phyloP scores from a whole-genome alignment of 2,888 invertebrate species.

The Clepsis dumicolana region DNA sequence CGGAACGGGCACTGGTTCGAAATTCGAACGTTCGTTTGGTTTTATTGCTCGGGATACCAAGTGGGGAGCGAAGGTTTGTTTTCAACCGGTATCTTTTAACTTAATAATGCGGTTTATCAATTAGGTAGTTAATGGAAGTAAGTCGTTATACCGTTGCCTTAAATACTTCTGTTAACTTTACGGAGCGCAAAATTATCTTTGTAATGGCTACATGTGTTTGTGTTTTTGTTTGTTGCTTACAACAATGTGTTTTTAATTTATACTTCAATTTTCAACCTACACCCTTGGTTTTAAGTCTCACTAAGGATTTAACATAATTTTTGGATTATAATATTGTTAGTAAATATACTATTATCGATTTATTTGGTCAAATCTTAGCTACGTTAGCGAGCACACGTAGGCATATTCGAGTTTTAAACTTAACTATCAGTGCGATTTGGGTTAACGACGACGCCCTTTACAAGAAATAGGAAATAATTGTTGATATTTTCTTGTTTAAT shows the following conservation, averaged over 20 bases:
- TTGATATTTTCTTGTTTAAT: conserved; percentile 54
- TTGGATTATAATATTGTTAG: background rate
- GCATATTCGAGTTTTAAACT: conserved; percentile 46
- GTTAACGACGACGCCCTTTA: conserved; percentile 59
- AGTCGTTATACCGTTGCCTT: background rate
- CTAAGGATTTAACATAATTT: background rate
- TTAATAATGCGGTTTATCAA: conserved; percentile 22
- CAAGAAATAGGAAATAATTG: conserved; percentile 48
- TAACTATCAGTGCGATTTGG: conserved; percentile 57
- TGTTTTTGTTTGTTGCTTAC: conserved; percentile 42
- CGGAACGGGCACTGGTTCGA: conserved; percentile 59
- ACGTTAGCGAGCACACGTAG: conserved; percentile 66
- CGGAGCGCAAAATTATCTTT: conserved; percentile 19
- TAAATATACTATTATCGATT: conserved; percentile 6
- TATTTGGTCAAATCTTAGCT: conserved; percentile 34
- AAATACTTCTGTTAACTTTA: background rate
- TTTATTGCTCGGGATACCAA: conserved; percentile 62
- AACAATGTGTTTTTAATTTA: conserved; percentile 4
- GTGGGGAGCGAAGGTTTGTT: conserved; percentile 60
- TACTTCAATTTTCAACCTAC: background rate
- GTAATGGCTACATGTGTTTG: conserved; percentile 47
- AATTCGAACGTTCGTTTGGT: conserved; percentile 63
- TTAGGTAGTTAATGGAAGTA: conserved; percentile 6
- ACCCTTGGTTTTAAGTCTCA: background rate
- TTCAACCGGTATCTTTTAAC: conserved; percentile 52